Percentiles rank a stretch among this genome's conserved stretches.
phyloP scores from a whole-genome alignment of 2,113 vertebrate species.

The Accipiter cooperii region DNA sequence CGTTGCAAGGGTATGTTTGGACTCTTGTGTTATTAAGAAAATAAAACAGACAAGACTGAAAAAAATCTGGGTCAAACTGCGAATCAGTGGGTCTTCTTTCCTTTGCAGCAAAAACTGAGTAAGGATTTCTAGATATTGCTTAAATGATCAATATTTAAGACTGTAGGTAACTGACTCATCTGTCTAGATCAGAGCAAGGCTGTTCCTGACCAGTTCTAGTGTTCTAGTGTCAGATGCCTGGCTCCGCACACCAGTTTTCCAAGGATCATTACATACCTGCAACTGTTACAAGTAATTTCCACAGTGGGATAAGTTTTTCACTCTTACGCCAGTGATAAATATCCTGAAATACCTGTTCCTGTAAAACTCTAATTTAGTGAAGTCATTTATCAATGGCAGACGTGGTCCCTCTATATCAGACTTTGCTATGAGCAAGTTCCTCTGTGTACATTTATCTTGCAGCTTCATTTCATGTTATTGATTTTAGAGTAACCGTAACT shows the following conservation, averaged over 20 bases:
- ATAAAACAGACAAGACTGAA: neutral
- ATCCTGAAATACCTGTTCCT: neutral
- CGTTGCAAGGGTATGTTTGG: neutral
- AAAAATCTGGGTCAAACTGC: neutral
- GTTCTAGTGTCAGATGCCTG: neutral
- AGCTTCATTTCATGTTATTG: neutral
- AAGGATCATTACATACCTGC: neutral
- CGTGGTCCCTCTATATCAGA: rapidly evolving
- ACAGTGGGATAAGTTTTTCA: neutral
- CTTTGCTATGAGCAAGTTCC: neutral
- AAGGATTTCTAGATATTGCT: neutral
- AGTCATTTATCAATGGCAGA: neutral
- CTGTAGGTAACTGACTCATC: neutral
- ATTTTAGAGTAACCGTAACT: neutral
- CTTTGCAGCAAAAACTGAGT: neutral
- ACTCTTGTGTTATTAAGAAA: neutral
- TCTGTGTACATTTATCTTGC: neutral
- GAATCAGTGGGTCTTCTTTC: neutral
- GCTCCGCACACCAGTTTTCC: neutral
- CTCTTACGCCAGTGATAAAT: neutral
- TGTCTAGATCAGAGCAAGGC: neutral
- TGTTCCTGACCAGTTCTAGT: neutral
- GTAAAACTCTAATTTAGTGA: neutral
- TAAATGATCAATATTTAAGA: neutral
- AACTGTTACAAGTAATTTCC: neutral